Conservation (phyloP, 2,113 vertebrate species). For the Ibidorhyncha struthersii region DNA sequence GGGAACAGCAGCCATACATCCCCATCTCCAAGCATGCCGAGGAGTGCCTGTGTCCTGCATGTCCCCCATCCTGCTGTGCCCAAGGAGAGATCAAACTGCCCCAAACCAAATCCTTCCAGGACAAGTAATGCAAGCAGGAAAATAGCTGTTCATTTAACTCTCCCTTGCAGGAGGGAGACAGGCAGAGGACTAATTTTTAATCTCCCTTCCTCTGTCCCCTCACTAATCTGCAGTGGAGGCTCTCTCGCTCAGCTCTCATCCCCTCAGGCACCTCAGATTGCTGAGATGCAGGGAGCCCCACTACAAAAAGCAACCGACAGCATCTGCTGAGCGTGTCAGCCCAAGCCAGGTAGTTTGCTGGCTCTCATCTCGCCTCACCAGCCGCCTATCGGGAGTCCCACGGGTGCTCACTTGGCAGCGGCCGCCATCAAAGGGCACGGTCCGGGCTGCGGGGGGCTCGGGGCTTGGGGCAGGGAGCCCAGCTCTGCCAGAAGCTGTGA, state of each 20-base stretch:
- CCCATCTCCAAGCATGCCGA: rapidly evolving
- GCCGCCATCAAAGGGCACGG: neutral
- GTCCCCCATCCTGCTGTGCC: neutral
- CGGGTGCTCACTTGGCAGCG: rapidly evolving
- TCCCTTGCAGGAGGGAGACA: neutral
- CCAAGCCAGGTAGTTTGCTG: rapidly evolving
- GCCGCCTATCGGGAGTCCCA: rapidly evolving
- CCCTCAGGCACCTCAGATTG: neutral
- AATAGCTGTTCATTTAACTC: neutral
- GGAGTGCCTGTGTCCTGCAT: neutral
- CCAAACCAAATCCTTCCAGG: neutral
- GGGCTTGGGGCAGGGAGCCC: neutral
- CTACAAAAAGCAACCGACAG: neutral
- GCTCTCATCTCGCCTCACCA: rapidly evolving
- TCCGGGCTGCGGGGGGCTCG: rapidly evolving
- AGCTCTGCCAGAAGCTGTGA: neutral
- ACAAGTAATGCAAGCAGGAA: neutral
- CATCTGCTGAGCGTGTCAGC: neutral
- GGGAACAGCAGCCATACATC: neutral
- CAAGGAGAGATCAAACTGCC: neutral
- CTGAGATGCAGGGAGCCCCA: neutral
- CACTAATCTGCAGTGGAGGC: neutral
- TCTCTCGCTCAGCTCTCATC: rapidly evolving
- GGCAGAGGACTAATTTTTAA: neutral
- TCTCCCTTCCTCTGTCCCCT: neutral